Base-by-base conservation (phyloP, 2,797 vertebrate species). In the Aldrovandia affinis region DNA sequence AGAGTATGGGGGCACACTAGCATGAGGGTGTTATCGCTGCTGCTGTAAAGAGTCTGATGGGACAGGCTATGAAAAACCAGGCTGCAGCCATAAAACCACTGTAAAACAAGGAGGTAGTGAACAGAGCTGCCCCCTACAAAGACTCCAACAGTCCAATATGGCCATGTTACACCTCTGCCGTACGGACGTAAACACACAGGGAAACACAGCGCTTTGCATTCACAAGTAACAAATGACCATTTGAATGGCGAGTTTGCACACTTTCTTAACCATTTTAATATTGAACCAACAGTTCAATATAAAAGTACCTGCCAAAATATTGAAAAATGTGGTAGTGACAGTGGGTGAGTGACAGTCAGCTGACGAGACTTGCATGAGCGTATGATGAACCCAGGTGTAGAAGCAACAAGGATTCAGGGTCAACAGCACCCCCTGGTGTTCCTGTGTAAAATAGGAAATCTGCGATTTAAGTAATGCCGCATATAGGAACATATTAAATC, bases 21-120 rank as follows among this genome's bases (percentile, higher is more conserved):
- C 28, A 61, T 82, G 81, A 85, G 81, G 89, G 89, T 90, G 87
- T 88, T 85, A 87, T 88, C 82, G 80, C 86, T 87, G 86, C 83
- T 85, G 81, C 88, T 86, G 84, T 93, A 90, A 93, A 92, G 92
- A 91, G 89, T 87, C 93, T 91, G 87, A 91, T 90, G 93, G 92
- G 93, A 93, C 90, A 44, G 36, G 89, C 90, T 92, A 92, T 94
- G 91, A 93, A 94, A 57, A 93, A 91, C 90, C 91, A 92, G 91
- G 90, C 93, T 86, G 89, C 20, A 7, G 91, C 88, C 88, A 90
- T 94, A 93, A 94, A 94, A 90, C 3, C 80, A 47, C 82, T 36
- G 89, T 85, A 86, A 91, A 93, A 95, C 92, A 93, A 93, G 84
- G 88, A 92, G 88, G 89, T 91, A 84, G 87, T 92, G 87, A 93